Conservation (phyloP, 1,140 invertebrate genomes). For the Apis florea region DNA sequence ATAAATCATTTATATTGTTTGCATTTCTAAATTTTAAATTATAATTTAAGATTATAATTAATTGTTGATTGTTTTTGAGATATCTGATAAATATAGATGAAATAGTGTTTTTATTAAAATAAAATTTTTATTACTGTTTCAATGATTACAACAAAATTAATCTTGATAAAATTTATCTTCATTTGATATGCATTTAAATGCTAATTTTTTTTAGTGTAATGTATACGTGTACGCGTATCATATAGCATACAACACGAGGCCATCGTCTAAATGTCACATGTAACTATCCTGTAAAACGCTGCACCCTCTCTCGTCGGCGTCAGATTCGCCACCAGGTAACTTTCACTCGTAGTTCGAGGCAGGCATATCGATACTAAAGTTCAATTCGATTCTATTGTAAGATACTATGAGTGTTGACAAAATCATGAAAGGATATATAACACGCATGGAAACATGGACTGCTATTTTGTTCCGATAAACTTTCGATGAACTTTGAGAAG, state of each 20-base stretch:
- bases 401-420: background rate
- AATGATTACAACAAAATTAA: too few species aligned
- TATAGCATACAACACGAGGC: background rate
- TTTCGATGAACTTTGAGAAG: conserved; percentile 35
- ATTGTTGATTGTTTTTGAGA: too few species aligned
- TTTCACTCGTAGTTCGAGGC: conserved; percentile 48
- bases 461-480: conserved; percentile 12
- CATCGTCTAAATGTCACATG: conserved; percentile 58
- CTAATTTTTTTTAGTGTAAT: too few species aligned
- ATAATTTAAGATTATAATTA: too few species aligned
- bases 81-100: too few species aligned
- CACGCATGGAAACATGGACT: background rate
- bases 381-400: conserved; percentile 31
- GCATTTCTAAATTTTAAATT: too few species aligned
- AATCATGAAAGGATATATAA: background rate
- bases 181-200: too few species aligned
- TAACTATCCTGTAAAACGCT: conserved; percentile 42
- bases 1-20: too few species aligned
- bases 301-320: conserved; percentile 40
- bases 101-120: too few species aligned
- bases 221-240: too few species aligned
- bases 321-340: conserved; percentile 31
- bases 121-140: too few species aligned
- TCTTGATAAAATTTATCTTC: too few species aligned
- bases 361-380: background rate